phyloP scores from a whole-genome alignment of 2,797 vertebrate species.

The Sarcoramphus papa region DNA sequence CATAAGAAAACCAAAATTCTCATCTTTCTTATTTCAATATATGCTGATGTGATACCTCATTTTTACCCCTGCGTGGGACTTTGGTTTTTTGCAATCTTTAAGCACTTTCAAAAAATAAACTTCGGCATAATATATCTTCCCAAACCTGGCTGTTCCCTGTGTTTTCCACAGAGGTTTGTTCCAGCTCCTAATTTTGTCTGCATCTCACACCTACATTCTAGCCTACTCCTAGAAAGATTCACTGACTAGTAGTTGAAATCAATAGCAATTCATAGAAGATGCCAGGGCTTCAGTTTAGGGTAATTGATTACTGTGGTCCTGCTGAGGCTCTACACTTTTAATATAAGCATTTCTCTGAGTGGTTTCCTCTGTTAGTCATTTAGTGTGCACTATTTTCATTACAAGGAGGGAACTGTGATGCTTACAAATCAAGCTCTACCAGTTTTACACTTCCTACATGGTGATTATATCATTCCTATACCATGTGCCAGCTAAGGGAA shows the following conservation, averaged over 20 bases:
- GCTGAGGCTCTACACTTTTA: constrained; percentile 16
- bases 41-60: background rate
- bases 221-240: background rate
- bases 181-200: constrained; percentile 36
- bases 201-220: constrained; percentile 30
- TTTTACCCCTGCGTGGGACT: constrained; percentile 17
- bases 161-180: constrained; percentile 4
- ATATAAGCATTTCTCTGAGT: constrained; percentile 30
- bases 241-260: constrained; percentile 12
- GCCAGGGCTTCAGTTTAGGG: constrained; percentile 38
- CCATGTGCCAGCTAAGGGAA: background rate
- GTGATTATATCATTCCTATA: background rate
- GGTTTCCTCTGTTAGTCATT: constrained; percentile 34
- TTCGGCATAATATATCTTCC: background rate
- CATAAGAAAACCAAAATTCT: background rate
- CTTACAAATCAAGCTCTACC: constrained; percentile 33
- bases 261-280: constrained; percentile 53
- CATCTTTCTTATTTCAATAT: constrained; percentile 7
- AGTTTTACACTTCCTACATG: constrained; percentile 28
- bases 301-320: constrained; percentile 47
- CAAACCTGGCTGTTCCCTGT: background rate
- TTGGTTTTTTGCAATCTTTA: constrained; percentile 1
- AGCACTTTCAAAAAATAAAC: constrained; percentile 1
- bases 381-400: constrained; percentile 32
- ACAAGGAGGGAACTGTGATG: background rate